Percentiles rank a stretch among this genome's conserved stretches.
These are phyloP conservation scores for Limnodromus scolopaceus DNA, from an alignment of 2,797 vertebrate species.

Conservation along the genomic window DNA sequence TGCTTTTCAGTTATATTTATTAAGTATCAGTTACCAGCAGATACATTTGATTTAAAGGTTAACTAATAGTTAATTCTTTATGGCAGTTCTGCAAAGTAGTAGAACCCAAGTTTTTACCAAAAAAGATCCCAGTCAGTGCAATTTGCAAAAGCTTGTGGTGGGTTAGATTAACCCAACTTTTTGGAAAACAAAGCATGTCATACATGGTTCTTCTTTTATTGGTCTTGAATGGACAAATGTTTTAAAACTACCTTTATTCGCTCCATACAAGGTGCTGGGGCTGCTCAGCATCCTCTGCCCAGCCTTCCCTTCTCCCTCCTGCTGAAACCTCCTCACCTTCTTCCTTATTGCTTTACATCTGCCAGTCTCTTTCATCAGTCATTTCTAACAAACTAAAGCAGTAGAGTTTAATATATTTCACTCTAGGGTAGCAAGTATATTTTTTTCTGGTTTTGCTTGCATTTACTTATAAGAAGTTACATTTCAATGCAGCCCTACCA, in stretches of 20 bases:
- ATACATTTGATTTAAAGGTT: neutral
- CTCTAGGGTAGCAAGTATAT: neutral
- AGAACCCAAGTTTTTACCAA: neutral
- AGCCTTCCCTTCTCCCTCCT: neutral
- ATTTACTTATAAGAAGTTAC: neutral
- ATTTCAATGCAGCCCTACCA: neutral
- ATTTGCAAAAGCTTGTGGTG: neutral
- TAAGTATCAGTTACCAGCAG: neutral
- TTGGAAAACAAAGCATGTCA: neutral
- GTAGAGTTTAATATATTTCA: neutral
- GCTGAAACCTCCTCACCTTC: neutral
- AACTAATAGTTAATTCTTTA: neutral
- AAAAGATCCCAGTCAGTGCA: neutral
- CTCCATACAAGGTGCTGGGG: neutral
- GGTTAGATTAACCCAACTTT: neutral
- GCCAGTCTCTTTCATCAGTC: neutral
- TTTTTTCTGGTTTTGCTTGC: neutral
- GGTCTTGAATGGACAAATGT: neutral
- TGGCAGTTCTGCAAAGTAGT: neutral
- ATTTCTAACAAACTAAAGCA: neutral
- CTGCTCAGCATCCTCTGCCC: neutral
- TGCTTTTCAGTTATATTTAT: neutral
- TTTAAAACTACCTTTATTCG: neutral
- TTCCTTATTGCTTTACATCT: neutral
- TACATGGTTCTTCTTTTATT: neutral